Evolutionary conservation across 2,113 vertebrate genomes (phyloP).

Genomic region (Chunga burmeisteri): DNA sequence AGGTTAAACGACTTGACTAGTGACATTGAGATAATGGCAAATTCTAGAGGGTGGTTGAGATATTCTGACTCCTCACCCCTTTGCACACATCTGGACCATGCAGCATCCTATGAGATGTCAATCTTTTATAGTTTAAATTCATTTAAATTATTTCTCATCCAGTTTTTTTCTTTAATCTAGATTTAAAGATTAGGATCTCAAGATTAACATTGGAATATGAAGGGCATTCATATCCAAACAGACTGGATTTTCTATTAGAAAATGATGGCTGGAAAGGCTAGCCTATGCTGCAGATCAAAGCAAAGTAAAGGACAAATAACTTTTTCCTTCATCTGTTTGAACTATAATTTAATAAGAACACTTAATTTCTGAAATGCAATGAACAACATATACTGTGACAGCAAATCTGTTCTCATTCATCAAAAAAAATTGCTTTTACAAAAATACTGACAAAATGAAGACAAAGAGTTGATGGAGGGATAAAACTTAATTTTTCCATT

Average conservation of each 20-base stretch:
- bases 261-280: neutral
- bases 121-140: neutral
- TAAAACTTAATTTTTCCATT: neutral
- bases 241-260: neutral
- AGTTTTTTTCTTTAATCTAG: neutral
- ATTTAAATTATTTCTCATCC: neutral
- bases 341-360: neutral
- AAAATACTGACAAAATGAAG: conserved; percentile 6
- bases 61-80: neutral
- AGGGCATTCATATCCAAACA: neutral
- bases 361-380: conserved; percentile 14
- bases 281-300: neutral
- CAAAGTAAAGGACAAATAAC: neutral
- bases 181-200: neutral
- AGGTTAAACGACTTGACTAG: neutral
- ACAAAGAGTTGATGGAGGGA: neutral
- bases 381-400: neutral
- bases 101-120: neutral
- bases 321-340: neutral
- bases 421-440: neutral
- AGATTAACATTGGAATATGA: neutral
- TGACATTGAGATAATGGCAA: neutral
- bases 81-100: neutral
- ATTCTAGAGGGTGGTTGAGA: neutral
- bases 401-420: neutral